phyloP scores from a whole-genome alignment of 2,113 vertebrate genomes.

The Bufo gargarizans region DNA sequence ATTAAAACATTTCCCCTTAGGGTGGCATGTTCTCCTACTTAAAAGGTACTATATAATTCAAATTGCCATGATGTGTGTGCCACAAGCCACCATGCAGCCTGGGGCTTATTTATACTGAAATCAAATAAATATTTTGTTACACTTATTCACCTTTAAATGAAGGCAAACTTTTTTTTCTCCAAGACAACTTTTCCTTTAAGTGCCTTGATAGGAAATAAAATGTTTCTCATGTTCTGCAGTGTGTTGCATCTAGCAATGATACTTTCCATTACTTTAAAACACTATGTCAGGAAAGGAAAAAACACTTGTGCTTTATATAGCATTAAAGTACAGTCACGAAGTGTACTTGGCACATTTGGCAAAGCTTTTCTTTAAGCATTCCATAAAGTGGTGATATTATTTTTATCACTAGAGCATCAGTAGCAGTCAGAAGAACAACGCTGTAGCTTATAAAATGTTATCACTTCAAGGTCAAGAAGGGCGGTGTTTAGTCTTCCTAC shows the following conservation, averaged over 20 bases:
- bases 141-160: not conserved
- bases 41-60: too few relatives aligned
- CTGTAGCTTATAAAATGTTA: conserved; percentile 54
- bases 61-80: too few relatives aligned
- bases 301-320: conserved; percentile 15
- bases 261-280: not conserved
- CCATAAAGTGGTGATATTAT: conserved; percentile 42
- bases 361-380: conserved; percentile 22
- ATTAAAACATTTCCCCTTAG: too few relatives aligned
- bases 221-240: not conserved
- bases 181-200: not conserved
- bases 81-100: not conserved
- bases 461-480: conserved; percentile 57
- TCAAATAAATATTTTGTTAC: not conserved
- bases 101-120: not conserved
- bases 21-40: too few relatives aligned
- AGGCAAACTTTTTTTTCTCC: not conserved
- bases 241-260: not conserved
- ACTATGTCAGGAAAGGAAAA: not conserved
- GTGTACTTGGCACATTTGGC: conserved; percentile 18
- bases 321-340: not conserved
- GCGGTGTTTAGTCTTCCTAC: conserved; percentile 46
- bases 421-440: conserved; percentile 49
- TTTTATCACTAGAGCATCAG: conserved; percentile 25
- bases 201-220: not conserved